Evolutionary conservation across 1,140 invertebrate genomes (phyloP).

Genomic region (Temnothorax nylanderi): DNA sequence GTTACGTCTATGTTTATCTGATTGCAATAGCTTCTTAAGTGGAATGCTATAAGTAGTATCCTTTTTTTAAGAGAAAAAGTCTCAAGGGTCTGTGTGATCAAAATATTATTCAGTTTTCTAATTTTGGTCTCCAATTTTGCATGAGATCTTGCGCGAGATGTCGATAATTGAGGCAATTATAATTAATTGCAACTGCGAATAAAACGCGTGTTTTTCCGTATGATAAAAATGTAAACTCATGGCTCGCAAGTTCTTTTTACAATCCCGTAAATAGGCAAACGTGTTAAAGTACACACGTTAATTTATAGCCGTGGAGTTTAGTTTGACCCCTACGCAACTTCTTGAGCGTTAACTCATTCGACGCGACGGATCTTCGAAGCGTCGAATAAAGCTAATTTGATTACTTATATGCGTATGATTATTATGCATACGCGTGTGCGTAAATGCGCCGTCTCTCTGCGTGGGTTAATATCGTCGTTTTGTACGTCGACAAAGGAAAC

Average conservation of each 20-base stretch:
- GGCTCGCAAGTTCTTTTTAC: not conserved
- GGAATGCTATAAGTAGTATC: too few relatives aligned
- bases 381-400: not conserved
- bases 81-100: not conserved
- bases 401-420: conserved; percentile 51
- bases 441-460: not conserved
- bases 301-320: not conserved
- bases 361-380: not conserved
- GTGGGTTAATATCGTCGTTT: not conserved
- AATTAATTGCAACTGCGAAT: not conserved
- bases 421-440: not conserved
- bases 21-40: not conserved
- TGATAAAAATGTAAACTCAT: not conserved
- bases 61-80: not conserved
- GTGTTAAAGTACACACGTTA: not conserved
- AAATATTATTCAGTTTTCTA: not conserved
- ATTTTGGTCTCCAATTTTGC: not conserved
- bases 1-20: not conserved
- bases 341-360: conserved; percentile 38
- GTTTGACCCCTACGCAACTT: not conserved
- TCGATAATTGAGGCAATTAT: not conserved
- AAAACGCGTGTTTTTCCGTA: not conserved
- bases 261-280: not conserved
- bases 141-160: not conserved
- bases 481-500: conserved; percentile 6